These are phyloP conservation scores for Pelusios castaneus DNA, from an alignment of 2,113 vertebrate genomes.

Conservation along the genomic window DNA sequence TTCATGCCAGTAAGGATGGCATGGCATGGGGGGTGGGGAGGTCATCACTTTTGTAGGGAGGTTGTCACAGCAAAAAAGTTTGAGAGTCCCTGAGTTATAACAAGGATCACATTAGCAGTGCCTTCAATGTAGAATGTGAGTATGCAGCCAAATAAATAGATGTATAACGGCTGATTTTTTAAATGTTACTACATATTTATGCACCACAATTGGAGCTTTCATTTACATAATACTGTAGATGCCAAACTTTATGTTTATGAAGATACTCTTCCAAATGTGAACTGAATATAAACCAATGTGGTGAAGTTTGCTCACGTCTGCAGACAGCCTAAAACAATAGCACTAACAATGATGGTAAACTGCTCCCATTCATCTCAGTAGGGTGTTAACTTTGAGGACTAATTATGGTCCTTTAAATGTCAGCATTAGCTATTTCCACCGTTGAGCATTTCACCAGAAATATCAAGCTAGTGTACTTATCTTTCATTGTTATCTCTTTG, in stretches of 20 bases:
- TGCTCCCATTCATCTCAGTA: slow-evolving; percentile 7
- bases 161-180: neutral
- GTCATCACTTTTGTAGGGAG: no score
- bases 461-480: neutral
- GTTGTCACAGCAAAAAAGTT: no score
- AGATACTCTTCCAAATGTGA: neutral
- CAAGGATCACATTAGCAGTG: neutral
- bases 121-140: neutral
- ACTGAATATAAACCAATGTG: accelerated
- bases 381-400: slow-evolving; percentile 9
- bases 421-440: neutral
- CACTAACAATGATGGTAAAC: neutral
- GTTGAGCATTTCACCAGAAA: neutral
- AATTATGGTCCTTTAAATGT: slow-evolving; percentile 45
- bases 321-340: neutral
- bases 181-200: neutral
- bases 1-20: no score
- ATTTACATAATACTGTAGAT: neutral
- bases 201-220: neutral
- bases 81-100: neutral
- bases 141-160: neutral
- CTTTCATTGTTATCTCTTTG: neutral
- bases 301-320: neutral
- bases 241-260: neutral
- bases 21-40: no score